These are phyloP conservation scores for Labeo calbasu DNA, from an alignment of 2,797 vertebrate genomes.

Conservation along the genomic window DNA sequence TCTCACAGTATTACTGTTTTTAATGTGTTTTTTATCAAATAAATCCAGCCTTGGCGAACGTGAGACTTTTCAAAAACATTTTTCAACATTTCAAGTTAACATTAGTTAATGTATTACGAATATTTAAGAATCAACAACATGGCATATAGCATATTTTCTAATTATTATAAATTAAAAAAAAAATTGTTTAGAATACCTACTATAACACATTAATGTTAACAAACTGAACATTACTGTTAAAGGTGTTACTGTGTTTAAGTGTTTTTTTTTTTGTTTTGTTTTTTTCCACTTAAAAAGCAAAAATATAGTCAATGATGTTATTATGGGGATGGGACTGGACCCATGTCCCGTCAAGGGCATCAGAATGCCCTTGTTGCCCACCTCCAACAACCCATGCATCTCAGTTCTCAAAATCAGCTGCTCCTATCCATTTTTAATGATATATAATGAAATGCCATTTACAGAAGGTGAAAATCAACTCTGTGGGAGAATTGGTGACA, in stretches of 20 bases:
- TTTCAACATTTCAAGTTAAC: background rate
- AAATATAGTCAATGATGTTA: background rate
- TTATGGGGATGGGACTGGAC: background rate
- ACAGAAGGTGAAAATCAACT: background rate
- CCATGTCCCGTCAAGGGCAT: background rate
- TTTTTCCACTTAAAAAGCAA: too few relatives aligned
- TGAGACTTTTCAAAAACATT: background rate
- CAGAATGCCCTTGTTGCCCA: background rate
- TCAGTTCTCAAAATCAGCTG: background rate
- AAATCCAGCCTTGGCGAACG: background rate
- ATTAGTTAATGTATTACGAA: background rate
- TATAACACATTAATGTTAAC: background rate
- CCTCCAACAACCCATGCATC: background rate
- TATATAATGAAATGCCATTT: background rate
- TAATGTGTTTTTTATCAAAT: background rate
- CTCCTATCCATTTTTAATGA: background rate
- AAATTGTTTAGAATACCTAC: background rate
- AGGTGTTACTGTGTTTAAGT: background rate
- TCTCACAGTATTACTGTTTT: background rate
- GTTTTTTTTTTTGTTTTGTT: too few relatives aligned
- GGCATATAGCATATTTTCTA: background rate
- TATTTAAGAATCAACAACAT: background rate
- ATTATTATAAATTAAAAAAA: background rate
- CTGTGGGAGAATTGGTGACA: background rate
- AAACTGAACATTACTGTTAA: background rate